phyloP scores from a whole-genome alignment of 2,888 invertebrate genomes.

The Nymphalis c-album region DNA sequence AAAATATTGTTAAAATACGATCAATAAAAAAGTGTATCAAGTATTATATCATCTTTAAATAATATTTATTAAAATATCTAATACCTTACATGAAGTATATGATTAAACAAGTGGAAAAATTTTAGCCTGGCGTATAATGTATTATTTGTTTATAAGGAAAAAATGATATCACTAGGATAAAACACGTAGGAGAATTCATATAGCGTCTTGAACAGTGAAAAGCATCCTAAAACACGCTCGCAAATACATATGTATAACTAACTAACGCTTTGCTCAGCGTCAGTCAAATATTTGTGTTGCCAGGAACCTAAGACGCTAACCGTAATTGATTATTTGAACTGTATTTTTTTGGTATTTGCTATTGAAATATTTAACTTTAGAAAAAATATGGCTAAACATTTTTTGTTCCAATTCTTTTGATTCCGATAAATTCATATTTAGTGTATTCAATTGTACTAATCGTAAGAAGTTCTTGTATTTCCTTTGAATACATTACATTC shows the following conservation, averaged over 20 bases:
- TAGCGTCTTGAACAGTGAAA: not conserved
- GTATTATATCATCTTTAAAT: no score
- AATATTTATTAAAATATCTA: no score
- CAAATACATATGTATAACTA: conserved; percentile 12
- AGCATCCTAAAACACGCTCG: conserved; percentile 2
- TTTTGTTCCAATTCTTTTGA: not conserved
- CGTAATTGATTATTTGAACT: conserved; percentile 51
- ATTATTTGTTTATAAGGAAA: not conserved
- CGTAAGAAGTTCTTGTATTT: not conserved
- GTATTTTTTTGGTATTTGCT: conserved; percentile 13
- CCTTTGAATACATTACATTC: not conserved
- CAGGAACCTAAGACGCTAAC: conserved; percentile 46
- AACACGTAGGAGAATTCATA: not conserved
- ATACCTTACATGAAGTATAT: no score
- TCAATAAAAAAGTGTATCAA: no score
- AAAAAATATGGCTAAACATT: not conserved
- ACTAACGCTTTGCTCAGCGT: conserved; percentile 8
- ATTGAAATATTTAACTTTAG: not conserved
- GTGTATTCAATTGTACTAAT: not conserved
- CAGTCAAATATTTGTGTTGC: conserved; percentile 53
- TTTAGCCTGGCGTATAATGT: no score
- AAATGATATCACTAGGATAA: not conserved
- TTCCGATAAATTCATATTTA: not conserved
- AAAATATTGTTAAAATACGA: not conserved
- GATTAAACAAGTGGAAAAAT: no score